Evolutionary conservation across 2,888 invertebrate genomes (phyloP).

Genomic region (Pollenia angustigena): DNA sequence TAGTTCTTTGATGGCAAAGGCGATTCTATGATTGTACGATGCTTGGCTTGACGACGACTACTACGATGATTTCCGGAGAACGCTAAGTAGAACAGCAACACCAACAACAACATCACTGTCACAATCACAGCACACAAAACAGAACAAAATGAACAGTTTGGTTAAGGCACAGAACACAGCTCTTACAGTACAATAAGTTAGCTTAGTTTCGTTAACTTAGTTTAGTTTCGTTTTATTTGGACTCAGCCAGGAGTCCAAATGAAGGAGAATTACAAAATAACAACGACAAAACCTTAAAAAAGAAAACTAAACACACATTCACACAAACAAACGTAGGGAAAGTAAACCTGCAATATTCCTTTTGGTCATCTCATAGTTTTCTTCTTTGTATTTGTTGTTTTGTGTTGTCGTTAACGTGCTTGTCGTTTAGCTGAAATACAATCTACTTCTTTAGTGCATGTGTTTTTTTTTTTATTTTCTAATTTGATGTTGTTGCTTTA

Average conservation of each 20-base stretch:
- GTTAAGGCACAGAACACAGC: constrained; percentile 22
- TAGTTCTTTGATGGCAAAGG: constrained; percentile 47
- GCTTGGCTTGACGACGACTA: constrained; percentile 68
- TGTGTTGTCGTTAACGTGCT: constrained; percentile 79
- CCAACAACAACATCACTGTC: constrained; percentile 13
- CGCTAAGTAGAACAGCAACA: constrained; percentile 74
- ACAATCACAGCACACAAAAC: constrained; percentile 54
- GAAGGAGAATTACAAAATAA: constrained; percentile 34
- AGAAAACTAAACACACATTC: constrained; percentile 24
- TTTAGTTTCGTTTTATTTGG: constrained; percentile 31
- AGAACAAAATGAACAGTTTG: constrained; percentile 43
- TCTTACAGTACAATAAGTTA: constrained; percentile 37
- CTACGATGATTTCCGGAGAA: constrained; percentile 80
- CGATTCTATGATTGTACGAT: constrained; percentile 38
- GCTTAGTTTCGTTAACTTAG: constrained; percentile 51
- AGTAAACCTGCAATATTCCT: constrained; percentile 81
- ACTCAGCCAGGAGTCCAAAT: not conserved
- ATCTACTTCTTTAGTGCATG: constrained; percentile 71
- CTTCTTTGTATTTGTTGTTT: constrained; percentile 32
- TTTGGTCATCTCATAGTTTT: constrained; percentile 81
- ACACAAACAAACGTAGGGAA: constrained; percentile 74
- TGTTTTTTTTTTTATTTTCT: constrained; percentile 10
- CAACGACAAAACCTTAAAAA: constrained; percentile 14
- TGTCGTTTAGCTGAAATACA: constrained; percentile 80
- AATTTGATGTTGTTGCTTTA: constrained; percentile 35